A percentile compares a stretch with the other conserved stretches of the same genome.
phyloP scores from a whole-genome alignment of 1,140 invertebrate species.

The Trichonephila clavata region DNA sequence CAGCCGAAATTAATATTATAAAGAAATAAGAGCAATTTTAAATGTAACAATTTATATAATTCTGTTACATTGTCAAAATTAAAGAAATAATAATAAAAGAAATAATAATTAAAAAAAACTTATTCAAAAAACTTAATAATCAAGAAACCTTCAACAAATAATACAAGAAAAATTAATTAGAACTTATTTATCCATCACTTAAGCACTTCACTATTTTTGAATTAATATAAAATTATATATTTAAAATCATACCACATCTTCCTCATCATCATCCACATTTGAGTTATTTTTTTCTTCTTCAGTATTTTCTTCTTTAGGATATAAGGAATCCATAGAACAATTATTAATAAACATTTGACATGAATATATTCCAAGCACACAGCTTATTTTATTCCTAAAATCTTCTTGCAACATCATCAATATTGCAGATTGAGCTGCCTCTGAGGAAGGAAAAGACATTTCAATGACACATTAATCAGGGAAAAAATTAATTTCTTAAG shows the following conservation, averaged over 20 bases:
- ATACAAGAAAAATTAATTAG: not conserved
- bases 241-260: slow-evolving; percentile 72
- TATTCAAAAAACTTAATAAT: no score
- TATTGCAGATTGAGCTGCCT: slow-evolving; percentile 89
- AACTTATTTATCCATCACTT: not conserved
- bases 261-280: slow-evolving; percentile 81
- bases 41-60: no score
- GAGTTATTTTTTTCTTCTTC: slow-evolving; percentile 79
- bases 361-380: slow-evolving; percentile 87
- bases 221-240: not conserved
- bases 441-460: slow-evolving; percentile 77
- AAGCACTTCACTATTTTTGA: not conserved
- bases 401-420: slow-evolving; percentile 95
- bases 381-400: slow-evolving; percentile 86
- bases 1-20: no score
- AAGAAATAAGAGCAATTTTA: no score
- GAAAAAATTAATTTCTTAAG: no score
- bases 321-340: slow-evolving; percentile 81
- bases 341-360: slow-evolving; percentile 88
- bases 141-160: not conserved
- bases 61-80: no score
- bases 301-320: slow-evolving; percentile 75
- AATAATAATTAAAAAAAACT: no score
- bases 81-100: no score
- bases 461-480: no score